Base-by-base conservation (phyloP, 2,113 vertebrate species). In the Chaenogobius annularis region DNA sequence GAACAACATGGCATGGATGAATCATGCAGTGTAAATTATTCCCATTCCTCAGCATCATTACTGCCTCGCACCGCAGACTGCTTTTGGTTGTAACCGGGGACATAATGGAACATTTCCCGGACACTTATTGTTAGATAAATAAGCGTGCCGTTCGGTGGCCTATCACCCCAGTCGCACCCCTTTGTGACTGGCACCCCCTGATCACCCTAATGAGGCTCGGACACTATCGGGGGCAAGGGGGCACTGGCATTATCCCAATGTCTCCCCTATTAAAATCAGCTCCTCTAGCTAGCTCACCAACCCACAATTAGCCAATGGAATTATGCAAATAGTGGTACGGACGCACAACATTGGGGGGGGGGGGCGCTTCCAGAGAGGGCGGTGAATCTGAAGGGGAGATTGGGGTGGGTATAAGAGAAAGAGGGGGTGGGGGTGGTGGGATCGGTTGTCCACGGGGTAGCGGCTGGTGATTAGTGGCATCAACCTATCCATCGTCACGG, bases 151-250 rank as follows among this genome's bases (percentile, higher is more conserved):
- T 82, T 63, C 55, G 62, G 79, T 78, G 83, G 46, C 80, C 81
- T 88, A 85, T 90, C 78, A 85, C 80, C 87, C 58, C 58, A 67
- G 77, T 56, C 55, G 9, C 80, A 63, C 81, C 83, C 50, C 69
- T 83, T 81, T 78, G 73, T 85, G 88, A 89, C 72, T 82, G 81
- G 70, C 91, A 84, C 87, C 78, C 90, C 79, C 69, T 70, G 84
- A 81, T 81, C 88, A 88, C 81, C 86, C 86, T 93, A 93, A 93
- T 80, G 87, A 95, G 91, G 78, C 87, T 55, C 44, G 83, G 86
- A 76, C 86, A 86, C 84, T 82, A 83, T 90, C 79, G 72, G 17
- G 88, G 93, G 91, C 90, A 77, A 90, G 88, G 93, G 93, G 91
- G 88, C 92, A 90, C 70, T 72, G 77, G 86, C 77, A 93, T 92